Evolutionary conservation across 2,113 vertebrate genomes (phyloP).

Genomic region (Peromyscus californicus): DNA sequence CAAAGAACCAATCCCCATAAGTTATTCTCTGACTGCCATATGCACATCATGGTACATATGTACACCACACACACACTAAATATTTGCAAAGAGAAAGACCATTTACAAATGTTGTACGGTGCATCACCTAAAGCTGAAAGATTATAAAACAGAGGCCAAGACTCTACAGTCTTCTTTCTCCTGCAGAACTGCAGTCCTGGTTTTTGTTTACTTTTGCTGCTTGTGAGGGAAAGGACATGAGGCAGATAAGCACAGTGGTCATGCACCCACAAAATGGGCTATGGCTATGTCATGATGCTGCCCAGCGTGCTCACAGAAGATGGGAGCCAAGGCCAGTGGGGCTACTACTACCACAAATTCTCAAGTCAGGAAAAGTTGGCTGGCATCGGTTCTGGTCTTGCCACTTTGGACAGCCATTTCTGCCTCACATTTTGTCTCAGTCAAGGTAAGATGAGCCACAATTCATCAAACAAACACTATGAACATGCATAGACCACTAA

Average conservation of each 20-base stretch:
- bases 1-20: neutral
- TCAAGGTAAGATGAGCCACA: neutral
- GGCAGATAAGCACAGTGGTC: neutral
- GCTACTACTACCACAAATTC: neutral
- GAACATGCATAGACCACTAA: neutral
- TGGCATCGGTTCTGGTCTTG: neutral
- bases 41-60: neutral
- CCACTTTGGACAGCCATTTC: neutral
- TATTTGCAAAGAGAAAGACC: neutral
- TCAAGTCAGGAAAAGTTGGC: neutral
- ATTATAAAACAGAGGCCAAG: neutral
- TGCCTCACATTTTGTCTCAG: neutral
- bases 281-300: neutral
- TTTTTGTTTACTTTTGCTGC: neutral
- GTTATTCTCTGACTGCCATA: neutral
- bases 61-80: neutral
- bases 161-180: neutral
- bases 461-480: neutral
- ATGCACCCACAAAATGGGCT: no score
- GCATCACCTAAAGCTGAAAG: neutral
- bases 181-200: neutral
- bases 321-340: accelerated
- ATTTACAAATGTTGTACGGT: neutral
- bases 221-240: neutral
- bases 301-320: no score